Evolutionary conservation across 2,797 vertebrate genomes (phyloP).

Genomic region (Hirundo rustica): DNA sequence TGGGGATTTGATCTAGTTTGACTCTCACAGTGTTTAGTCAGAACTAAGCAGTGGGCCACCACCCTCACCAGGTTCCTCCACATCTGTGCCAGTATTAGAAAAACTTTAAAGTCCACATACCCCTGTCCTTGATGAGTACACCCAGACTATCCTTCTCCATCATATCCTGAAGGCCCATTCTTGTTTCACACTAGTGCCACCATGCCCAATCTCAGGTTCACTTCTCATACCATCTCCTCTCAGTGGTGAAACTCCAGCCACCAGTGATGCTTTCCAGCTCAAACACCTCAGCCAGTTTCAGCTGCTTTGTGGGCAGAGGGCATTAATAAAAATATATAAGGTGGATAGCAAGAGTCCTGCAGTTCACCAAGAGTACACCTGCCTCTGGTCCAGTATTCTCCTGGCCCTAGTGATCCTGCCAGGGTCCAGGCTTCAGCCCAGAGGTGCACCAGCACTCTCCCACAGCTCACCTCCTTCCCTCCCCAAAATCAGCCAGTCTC

Average conservation of each 20-base stretch:
- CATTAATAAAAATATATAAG: neutral
- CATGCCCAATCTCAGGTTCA: neutral
- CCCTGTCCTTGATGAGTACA: neutral
- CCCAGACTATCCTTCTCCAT: neutral
- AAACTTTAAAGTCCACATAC: neutral
- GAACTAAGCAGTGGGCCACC: neutral
- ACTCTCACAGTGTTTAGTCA: neutral
- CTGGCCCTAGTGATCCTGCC: neutral
- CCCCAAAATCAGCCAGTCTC: neutral
- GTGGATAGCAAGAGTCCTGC: neutral
- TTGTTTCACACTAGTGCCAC: neutral
- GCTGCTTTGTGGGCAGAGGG: neutral
- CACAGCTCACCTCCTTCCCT: neutral
- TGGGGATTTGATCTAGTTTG: neutral
- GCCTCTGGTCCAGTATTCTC: neutral
- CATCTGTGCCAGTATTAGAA: rapidly evolving
- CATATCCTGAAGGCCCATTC: neutral
- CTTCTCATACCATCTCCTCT: neutral
- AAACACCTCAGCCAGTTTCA: neutral
- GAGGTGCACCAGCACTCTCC: neutral
- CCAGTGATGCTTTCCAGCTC: neutral
- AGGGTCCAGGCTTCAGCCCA: neutral
- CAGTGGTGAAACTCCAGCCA: neutral
- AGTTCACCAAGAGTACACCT: neutral
- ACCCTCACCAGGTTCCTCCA: neutral